Percentiles rank a stretch among this genome's conserved stretches.
These are phyloP conservation scores for Pantherophis guttatus DNA, from an alignment of 2,113 vertebrate species.

Conservation along the genomic window DNA sequence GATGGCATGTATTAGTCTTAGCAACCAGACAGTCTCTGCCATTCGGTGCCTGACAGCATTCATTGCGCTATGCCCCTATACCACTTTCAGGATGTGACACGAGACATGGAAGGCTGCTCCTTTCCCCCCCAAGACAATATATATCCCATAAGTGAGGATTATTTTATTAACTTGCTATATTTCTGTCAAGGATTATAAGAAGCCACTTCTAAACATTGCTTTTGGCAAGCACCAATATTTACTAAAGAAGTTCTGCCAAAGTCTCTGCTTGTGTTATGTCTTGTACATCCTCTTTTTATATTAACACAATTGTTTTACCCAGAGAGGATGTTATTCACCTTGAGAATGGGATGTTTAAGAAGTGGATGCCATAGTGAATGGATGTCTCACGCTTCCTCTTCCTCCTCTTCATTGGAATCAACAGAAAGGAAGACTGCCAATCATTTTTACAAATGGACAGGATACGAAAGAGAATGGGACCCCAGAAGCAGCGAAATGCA, in stretches of 20 bases:
- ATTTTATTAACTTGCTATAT: constrained; percentile 62
- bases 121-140: constrained; percentile 62
- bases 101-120: constrained; percentile 38
- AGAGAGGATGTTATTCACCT: constrained; percentile 11
- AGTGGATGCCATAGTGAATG: constrained; percentile 3
- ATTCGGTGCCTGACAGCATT: constrained; percentile 40
- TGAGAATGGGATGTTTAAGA: background rate
- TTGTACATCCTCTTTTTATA: constrained; percentile 26
- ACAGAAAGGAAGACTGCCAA: background rate
- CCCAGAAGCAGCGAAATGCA: background rate
- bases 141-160: constrained; percentile 58
- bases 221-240: constrained; percentile 63
- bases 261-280: constrained; percentile 59
- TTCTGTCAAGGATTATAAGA: constrained; percentile 64
- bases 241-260: constrained; percentile 58
- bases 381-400: background rate
- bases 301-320: constrained; percentile 20
- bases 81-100: constrained; percentile 38
- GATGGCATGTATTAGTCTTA: background rate
- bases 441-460: background rate
- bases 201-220: constrained; percentile 65
- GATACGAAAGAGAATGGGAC: too few species aligned
- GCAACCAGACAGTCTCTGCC: constrained; percentile 24
- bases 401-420: background rate
- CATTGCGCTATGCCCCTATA: constrained; percentile 22